Percentiles rank a stretch among this genome's conserved stretches.
phyloP scores from a whole-genome alignment of 2,113 vertebrate species.

The Nothobranchius furzeri region DNA sequence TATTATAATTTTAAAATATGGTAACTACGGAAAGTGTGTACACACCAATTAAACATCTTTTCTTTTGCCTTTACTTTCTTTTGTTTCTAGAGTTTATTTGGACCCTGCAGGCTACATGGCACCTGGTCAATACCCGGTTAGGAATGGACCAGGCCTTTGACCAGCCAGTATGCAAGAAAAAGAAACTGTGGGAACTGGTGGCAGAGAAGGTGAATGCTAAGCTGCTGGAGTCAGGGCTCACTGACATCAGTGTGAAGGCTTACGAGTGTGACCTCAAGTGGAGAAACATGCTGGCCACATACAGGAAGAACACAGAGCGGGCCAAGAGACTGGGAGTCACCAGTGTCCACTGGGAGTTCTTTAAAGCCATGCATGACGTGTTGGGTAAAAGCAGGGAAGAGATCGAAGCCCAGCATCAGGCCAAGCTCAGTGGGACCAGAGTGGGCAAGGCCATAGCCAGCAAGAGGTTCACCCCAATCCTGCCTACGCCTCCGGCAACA shows the following conservation, averaged over 20 bases:
- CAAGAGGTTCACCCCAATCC: constrained; percentile 77
- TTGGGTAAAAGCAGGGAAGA: constrained; percentile 76
- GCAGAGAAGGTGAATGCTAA: constrained; percentile 72
- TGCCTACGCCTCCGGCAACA: constrained; percentile 64
- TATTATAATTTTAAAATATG: not conserved
- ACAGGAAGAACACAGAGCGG: constrained; percentile 78
- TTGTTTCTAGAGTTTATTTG: constrained; percentile 76
- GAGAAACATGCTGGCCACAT: constrained; percentile 81
- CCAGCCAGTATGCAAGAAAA: constrained; percentile 81
- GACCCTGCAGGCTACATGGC: constrained; percentile 80
- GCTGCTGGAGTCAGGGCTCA: constrained; percentile 60
- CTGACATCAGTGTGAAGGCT: constrained; percentile 62
- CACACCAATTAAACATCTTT: not conserved
- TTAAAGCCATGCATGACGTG: constrained; percentile 74
- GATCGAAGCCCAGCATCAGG: constrained; percentile 66
- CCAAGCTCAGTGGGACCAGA: constrained; percentile 61
- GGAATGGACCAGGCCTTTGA: constrained; percentile 80
- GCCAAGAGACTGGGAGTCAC: constrained; percentile 66
- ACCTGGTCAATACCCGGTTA: constrained; percentile 74
- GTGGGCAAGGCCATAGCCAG: constrained; percentile 69
- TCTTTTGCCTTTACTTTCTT: not conserved
- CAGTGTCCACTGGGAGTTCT: constrained; percentile 82
- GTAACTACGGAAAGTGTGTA: not conserved
- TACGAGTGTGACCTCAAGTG: constrained; percentile 83
- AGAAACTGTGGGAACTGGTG: constrained; percentile 80